Evolutionary conservation across 64 coral and sea anemone species (phyloP), one percentile per base, ranked within the genome.

Genomic region (Porites australiensis): DNA sequence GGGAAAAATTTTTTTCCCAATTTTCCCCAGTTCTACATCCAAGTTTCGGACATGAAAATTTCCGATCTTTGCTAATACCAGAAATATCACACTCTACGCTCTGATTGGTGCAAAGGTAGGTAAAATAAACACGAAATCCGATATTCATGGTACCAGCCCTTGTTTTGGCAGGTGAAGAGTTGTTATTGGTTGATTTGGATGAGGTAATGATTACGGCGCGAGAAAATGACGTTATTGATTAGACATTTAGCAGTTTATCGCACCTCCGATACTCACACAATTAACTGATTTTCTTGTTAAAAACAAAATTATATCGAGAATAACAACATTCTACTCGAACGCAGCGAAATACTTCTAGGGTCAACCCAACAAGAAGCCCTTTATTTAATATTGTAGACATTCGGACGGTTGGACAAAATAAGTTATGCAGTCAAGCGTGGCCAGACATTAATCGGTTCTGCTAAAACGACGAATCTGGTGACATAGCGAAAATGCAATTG

Each of bases 41-140:
- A 84, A 84, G 81, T 84, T 84, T 84, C 81, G 62, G 81, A 84
- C 81, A 84, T 84, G 81, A 84, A 84, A 84, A 68, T 50, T 84
- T 84, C 46, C 47, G 61, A 21, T 22, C 81, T 64, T 75, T 87
- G 75, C 83, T 59, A 63, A 79, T 69, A 82, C 65, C 53, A 77
- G 74, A 57, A 58, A 86, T 85, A 86, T 75, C 74, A 65, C 82
- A 72, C 49, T 68, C 82, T 93, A 77, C n/a, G 91, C 59, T 93
- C 60, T 79, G 91, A 93, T 93, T 93, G 91, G 91, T 74, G 54
- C 82, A 57, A 13, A 27, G 15, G 76, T 27, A 44, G 12, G 21
- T 52, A 79, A 81, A 72, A 22, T 85, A 75, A 93, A 87, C 75
- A 62, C 22, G 73, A 76, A 87, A 70, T 77, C 76, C 58, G 87